phyloP scores from a whole-genome alignment of 1,140 invertebrate species.

The Nephila pilipes region DNA sequence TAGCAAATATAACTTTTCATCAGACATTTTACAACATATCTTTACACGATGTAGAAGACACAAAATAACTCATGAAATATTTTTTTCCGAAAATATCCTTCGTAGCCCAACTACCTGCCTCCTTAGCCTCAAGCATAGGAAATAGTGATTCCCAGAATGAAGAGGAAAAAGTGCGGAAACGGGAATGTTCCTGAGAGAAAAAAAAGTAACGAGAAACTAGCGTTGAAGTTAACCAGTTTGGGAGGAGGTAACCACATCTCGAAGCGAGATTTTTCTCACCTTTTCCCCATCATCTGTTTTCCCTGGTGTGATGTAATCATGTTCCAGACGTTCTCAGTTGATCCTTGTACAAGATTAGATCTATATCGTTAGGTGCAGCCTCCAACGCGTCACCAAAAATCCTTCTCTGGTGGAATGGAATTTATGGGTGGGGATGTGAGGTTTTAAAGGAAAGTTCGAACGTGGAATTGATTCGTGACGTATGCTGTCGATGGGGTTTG shows the following conservation, averaged over 20 bases:
- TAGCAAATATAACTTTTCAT: too few relatives aligned
- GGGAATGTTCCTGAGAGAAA: neutral
- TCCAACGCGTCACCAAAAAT: neutral
- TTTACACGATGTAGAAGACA: neutral
- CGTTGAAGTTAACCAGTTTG: slow-evolving; percentile 31
- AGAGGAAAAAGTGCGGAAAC: neutral
- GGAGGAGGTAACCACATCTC: neutral
- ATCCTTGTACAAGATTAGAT: slow-evolving; percentile 39
- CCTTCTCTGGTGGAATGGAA: neutral
- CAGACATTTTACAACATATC: too few relatives aligned
- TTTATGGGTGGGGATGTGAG: neutral
- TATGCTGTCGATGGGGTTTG: neutral
- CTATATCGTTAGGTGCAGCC: slow-evolving; percentile 13
- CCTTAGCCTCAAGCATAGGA: neutral
- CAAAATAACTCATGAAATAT: neutral
- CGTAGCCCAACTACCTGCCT: neutral
- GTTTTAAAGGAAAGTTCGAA: neutral
- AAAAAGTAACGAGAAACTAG: slow-evolving; percentile 5
- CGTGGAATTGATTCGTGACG: slow-evolving; percentile 15
- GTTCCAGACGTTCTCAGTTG: slow-evolving; percentile 37
- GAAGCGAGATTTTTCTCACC: slow-evolving; percentile 7
- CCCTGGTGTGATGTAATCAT: slow-evolving; percentile 44
- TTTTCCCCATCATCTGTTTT: slow-evolving; percentile 22
- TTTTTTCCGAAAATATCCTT: neutral
- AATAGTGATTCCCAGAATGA: slow-evolving; percentile 4